Percentiles rank a stretch among this genome's conserved stretches.
Conservation (phyloP, 2,797 vertebrate genomes). For the Clarias laeviceps region DNA sequence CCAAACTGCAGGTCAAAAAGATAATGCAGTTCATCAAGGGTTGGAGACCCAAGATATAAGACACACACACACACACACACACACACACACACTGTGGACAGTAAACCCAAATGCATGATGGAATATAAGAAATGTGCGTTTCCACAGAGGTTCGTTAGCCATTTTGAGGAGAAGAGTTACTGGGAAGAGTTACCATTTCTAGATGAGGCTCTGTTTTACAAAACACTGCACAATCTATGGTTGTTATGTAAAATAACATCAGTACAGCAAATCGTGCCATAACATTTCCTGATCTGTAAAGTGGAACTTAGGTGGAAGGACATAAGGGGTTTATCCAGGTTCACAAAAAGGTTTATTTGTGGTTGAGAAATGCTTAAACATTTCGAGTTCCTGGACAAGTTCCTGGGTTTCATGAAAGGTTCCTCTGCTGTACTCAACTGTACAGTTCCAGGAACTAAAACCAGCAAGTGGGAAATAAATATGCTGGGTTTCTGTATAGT, state of each 20-base stretch:
- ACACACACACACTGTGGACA: background rate
- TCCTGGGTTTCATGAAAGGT: background rate
- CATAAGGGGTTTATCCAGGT: background rate
- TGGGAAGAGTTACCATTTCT: background rate
- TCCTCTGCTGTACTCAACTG: background rate
- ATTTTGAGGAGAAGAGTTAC: background rate
- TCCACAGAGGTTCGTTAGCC: background rate
- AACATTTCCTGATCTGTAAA: background rate
- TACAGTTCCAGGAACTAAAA: background rate
- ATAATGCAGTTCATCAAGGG: slow-evolving; percentile 99
- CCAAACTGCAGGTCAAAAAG: slow-evolving; percentile 97
- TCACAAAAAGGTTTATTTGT: background rate
- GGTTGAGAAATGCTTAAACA: background rate
- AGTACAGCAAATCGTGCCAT: background rate
- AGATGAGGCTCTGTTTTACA: background rate
- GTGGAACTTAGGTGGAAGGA: no score
- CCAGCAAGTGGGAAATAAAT: background rate
- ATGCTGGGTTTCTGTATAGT: background rate
- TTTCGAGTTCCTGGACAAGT: background rate
- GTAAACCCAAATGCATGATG: background rate
- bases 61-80: background rate
- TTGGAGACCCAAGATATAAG: slow-evolving; percentile 94
- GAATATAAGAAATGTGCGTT: background rate
- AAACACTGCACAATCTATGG: background rate
- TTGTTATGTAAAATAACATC: background rate